phyloP scores from a whole-genome alignment of 2,888 invertebrate genomes.

The Nomada lathburiana region DNA sequence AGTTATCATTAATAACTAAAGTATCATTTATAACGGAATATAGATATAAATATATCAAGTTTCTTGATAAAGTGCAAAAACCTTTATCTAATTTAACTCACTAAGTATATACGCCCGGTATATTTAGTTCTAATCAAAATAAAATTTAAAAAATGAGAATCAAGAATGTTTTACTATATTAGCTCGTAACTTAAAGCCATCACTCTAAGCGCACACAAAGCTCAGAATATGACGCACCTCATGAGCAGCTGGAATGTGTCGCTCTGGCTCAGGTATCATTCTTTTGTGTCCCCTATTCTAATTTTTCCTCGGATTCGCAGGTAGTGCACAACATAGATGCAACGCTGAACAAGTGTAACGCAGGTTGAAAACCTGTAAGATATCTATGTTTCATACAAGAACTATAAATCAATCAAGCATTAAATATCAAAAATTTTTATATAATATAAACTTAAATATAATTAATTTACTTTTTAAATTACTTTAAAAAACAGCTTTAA shows the following conservation, averaged over 20 bases:
- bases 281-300: constrained; percentile 23
- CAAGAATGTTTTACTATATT: neutral
- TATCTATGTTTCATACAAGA: neutral
- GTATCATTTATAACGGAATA: neutral
- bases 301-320: constrained; percentile 27
- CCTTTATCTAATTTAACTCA: too few species aligned
- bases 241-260: constrained; percentile 63
- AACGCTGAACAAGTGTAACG: constrained; percentile 12
- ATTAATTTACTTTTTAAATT: neutral
- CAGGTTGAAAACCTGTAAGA: neutral
- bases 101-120: neutral
- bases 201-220: constrained; percentile 35
- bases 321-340: neutral
- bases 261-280: constrained; percentile 39
- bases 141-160: neutral
- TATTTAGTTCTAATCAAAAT: neutral
- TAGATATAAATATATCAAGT: neutral
- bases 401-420: neutral
- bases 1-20: neutral
- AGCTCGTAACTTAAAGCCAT: constrained; percentile 41
- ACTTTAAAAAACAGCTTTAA: neutral
- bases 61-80: too few species aligned
- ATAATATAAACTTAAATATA: neutral
- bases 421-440: neutral
- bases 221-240: constrained; percentile 69